Evolutionary conservation across 2,797 vertebrate species (phyloP).

Genomic region (Sebastes hubbsi): DNA sequence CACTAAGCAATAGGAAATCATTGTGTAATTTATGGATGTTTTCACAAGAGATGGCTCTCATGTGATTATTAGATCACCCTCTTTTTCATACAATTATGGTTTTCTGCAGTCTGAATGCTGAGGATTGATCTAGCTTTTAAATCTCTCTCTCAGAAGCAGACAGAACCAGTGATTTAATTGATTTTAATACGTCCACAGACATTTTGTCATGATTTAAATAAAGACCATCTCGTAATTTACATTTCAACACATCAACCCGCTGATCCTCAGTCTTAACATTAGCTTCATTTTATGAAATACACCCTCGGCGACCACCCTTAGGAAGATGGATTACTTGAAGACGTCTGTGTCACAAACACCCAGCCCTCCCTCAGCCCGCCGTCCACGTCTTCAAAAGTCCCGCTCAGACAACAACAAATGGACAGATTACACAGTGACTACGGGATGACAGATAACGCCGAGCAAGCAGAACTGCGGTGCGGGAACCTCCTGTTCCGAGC

Average conservation of each 20-base stretch:
- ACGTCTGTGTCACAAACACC: constrained; percentile 71
- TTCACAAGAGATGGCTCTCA: constrained; percentile 9
- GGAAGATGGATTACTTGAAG: constrained; percentile 78
- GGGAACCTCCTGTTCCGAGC: constrained; percentile 77
- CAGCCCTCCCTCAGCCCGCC: constrained; percentile 61
- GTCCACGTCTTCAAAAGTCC: constrained; percentile 70
- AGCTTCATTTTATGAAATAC: constrained; percentile 57
- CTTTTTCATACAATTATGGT: constrained; percentile 2
- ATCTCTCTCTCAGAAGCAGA: not conserved
- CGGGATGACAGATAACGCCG: constrained; percentile 80
- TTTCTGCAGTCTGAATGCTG: not conserved
- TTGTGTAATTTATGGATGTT: constrained; percentile 48
- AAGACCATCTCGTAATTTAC: constrained; percentile 8
- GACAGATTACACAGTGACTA: constrained; percentile 84
- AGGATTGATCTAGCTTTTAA: constrained; percentile 2
- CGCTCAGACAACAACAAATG: constrained; percentile 79
- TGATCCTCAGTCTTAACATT: constrained; percentile 64
- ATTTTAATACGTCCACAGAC: not conserved
- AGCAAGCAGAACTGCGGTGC: constrained; percentile 78
- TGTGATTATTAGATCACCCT: not conserved
- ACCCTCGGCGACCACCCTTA: constrained; percentile 73
- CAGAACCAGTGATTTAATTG: not conserved
- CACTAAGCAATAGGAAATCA: constrained; percentile 34
- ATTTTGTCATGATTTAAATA: not conserved
- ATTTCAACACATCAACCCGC: constrained; percentile 60